phyloP scores from a whole-genome alignment of 2,797 vertebrate species.

The Denticeps clupeoides region DNA sequence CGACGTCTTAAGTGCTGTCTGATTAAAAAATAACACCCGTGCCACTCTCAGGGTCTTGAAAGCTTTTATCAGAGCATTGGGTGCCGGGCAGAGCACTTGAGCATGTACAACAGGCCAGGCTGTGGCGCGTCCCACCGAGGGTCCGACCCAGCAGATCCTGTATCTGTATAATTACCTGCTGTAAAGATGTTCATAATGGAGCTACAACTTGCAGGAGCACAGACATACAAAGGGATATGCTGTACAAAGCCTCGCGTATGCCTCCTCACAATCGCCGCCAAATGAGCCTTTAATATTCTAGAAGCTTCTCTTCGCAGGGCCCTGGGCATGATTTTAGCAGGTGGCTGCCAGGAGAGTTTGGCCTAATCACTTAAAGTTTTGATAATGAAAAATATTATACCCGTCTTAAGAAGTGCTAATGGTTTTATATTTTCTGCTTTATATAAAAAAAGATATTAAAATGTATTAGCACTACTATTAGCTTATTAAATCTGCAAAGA shows the following conservation, averaged over 20 bases:
- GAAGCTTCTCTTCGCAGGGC: background rate
- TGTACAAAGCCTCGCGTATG: background rate
- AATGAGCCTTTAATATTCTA: background rate
- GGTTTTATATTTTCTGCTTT: background rate
- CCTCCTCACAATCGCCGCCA: background rate
- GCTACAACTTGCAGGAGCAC: no score
- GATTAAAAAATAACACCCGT: constrained; percentile 30
- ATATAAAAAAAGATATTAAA: background rate
- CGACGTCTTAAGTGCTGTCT: constrained; percentile 27
- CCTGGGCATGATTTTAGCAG: background rate
- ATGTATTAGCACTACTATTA: background rate
- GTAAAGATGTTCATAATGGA: background rate
- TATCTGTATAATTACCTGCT: background rate
- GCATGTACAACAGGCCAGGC: constrained; percentile 1
- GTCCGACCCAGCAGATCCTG: background rate
- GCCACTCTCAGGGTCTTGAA: constrained; percentile 13
- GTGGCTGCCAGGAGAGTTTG: background rate
- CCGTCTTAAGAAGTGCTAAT: background rate
- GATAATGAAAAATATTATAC: background rate
- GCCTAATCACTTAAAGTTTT: background rate
- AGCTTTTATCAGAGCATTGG: constrained; percentile 13
- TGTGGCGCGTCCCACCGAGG: background rate
- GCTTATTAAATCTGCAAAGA: no score
- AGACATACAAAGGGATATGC: background rate
- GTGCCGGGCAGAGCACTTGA: constrained; percentile 11